Conservation (phyloP, 2,888 invertebrate genomes). For the Erebia epiphron region DNA sequence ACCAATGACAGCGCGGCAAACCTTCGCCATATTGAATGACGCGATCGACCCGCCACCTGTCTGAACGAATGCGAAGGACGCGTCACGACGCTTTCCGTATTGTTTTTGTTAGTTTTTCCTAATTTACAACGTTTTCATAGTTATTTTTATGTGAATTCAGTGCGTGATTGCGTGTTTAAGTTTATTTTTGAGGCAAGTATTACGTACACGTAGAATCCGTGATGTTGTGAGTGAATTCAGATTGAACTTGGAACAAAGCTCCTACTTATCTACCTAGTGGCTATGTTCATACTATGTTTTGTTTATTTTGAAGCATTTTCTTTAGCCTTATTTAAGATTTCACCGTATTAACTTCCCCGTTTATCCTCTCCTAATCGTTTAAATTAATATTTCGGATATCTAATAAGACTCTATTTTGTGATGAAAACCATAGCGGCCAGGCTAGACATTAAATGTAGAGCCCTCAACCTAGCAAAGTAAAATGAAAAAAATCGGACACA, state of each 20-base stretch:
- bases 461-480: too few relatives aligned
- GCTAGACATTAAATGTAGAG: slow-evolving; percentile 1
- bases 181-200: slow-evolving; percentile 44
- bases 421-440: slow-evolving; percentile 1
- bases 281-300: slow-evolving; percentile 64
- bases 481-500: too few relatives aligned
- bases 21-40: slow-evolving; percentile 79
- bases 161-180: slow-evolving; percentile 54
- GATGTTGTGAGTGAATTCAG: slow-evolving; percentile 45
- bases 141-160: slow-evolving; percentile 53
- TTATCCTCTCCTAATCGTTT: neutral
- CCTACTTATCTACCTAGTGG: slow-evolving; percentile 49
- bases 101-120: slow-evolving; percentile 70
- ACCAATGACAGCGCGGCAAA: slow-evolving; percentile 63
- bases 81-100: slow-evolving; percentile 60
- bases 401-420: neutral
- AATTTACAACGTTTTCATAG: slow-evolving; percentile 53
- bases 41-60: slow-evolving; percentile 68
- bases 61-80: slow-evolving; percentile 62
- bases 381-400: neutral
- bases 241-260: slow-evolving; percentile 57
- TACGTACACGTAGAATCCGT: slow-evolving; percentile 46
- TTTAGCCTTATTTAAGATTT: neutral
- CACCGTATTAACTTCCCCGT: neutral
- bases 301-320: slow-evolving; percentile 42